Percentiles rank a stretch among this genome's conserved stretches.
Evolutionary conservation across 2,888 invertebrate genomes (phyloP).

Genomic region (Netelia virgata): DNA sequence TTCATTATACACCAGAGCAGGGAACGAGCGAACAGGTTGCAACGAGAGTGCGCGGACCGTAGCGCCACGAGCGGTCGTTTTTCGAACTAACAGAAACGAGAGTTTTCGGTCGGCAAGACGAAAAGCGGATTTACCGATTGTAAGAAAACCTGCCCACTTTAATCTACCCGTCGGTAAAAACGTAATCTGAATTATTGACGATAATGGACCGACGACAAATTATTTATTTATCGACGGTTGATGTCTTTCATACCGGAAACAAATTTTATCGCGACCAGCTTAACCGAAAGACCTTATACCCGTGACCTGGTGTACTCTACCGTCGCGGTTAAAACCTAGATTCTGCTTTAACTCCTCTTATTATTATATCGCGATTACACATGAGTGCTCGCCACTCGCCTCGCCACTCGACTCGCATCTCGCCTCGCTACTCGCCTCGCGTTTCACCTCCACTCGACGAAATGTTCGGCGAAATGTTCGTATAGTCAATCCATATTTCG

Average conservation of each 20-base stretch:
- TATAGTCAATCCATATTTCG: too few species aligned
- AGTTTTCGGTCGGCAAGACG: neutral
- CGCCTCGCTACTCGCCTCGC: too few species aligned
- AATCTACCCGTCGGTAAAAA: neutral
- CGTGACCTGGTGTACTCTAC: slow-evolving; percentile 39
- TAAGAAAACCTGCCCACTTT: neutral
- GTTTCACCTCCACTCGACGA: too few species aligned
- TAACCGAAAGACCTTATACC: neutral
- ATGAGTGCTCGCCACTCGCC: too few species aligned
- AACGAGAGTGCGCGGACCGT: neutral
- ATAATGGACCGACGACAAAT: too few species aligned
- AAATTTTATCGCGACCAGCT: neutral
- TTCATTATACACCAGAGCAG: neutral
- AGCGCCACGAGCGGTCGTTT: neutral
- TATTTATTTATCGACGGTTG: neutral
- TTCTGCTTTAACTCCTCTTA: neutral
- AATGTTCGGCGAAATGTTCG: too few species aligned
- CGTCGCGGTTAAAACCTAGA: neutral
- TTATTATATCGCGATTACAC: too few species aligned
- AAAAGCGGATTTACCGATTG: neutral
- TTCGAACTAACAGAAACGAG: neutral
- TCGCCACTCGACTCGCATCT: too few species aligned
- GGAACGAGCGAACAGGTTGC: slow-evolving; percentile 10
- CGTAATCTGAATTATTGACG: neutral
- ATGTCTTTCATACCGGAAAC: neutral